Evolutionary conservation across 2,888 invertebrate genomes (phyloP).

Genomic region (Cephonodes hylas): DNA sequence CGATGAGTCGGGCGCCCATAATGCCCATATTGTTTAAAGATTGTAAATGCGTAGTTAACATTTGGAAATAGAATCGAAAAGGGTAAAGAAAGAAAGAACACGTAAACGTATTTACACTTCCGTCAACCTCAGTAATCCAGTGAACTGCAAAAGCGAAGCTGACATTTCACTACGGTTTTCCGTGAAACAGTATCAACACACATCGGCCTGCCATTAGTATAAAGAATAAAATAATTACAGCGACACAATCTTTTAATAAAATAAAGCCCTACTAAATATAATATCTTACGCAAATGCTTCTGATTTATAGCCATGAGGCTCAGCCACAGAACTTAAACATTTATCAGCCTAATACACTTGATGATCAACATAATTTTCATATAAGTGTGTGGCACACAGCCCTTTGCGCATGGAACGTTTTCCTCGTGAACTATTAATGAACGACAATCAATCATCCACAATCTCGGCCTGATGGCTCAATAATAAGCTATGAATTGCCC

Average conservation of each 20-base stretch:
- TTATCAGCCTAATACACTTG: conserved; percentile 16
- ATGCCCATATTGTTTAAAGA: too few relatives aligned
- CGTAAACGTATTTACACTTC: too few relatives aligned
- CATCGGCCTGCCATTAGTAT: too few relatives aligned
- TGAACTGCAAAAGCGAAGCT: too few relatives aligned
- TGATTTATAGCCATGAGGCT: not conserved
- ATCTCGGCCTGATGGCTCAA: conserved; percentile 41
- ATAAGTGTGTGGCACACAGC: conserved; percentile 20
- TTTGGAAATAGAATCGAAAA: too few relatives aligned
- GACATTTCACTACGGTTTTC: too few relatives aligned
- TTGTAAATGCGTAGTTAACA: too few relatives aligned
- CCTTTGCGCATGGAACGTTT: conserved; percentile 23
- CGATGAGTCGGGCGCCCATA: too few relatives aligned
- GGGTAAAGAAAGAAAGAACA: too few relatives aligned
- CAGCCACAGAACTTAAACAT: not conserved
- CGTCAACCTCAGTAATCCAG: too few relatives aligned
- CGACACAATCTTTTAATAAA: not conserved
- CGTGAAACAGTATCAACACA: too few relatives aligned
- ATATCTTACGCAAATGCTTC: not conserved
- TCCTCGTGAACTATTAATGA: conserved; percentile 30
- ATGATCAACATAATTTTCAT: conserved; percentile 31
- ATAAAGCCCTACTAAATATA: too few relatives aligned
- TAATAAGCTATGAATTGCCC: conserved; percentile 51
- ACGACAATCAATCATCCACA: conserved; percentile 36
- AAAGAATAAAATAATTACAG: not conserved